Evolutionary conservation across 2,888 invertebrate species (phyloP).

Genomic region (Tetranychus piercei): DNA sequence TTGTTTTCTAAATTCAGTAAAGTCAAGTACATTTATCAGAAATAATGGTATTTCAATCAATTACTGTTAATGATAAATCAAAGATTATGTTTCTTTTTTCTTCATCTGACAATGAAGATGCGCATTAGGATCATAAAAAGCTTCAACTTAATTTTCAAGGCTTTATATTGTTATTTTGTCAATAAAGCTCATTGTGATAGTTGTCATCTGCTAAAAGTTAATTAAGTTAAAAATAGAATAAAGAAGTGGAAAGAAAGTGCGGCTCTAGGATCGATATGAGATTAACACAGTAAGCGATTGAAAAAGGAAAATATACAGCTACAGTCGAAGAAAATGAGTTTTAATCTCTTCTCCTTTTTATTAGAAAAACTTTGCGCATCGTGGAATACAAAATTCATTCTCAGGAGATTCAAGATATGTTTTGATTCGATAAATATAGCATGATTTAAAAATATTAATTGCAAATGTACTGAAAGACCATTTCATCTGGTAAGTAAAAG

Average conservation of each 20-base stretch:
- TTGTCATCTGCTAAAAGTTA: neutral
- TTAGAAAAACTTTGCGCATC: too few relatives aligned
- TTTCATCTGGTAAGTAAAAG: too few relatives aligned
- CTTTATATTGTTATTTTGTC: neutral
- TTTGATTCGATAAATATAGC: too few relatives aligned
- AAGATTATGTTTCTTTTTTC: neutral
- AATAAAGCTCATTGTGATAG: neutral
- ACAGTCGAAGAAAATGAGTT: too few relatives aligned
- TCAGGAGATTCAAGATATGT: too few relatives aligned
- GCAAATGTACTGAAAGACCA: too few relatives aligned
- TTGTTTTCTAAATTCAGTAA: neutral
- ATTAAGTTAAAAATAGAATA: neutral
- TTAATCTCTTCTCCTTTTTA: too few relatives aligned
- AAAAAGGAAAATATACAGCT: too few relatives aligned
- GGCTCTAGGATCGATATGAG: too few relatives aligned
- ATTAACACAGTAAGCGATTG: too few relatives aligned
- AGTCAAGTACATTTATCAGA: neutral
- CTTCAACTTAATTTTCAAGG: neutral
- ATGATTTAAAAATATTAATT: too few relatives aligned
- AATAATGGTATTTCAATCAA: neutral
- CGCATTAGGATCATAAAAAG: neutral
- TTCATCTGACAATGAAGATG: neutral
- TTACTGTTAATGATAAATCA: neutral
- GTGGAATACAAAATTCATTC: too few relatives aligned
- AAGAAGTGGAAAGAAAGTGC: neutral